Percentiles rank a stretch among this genome's conserved stretches.
Evolutionary conservation across 2,797 vertebrate species (phyloP).

Genomic region (Oreortyx pictus): DNA sequence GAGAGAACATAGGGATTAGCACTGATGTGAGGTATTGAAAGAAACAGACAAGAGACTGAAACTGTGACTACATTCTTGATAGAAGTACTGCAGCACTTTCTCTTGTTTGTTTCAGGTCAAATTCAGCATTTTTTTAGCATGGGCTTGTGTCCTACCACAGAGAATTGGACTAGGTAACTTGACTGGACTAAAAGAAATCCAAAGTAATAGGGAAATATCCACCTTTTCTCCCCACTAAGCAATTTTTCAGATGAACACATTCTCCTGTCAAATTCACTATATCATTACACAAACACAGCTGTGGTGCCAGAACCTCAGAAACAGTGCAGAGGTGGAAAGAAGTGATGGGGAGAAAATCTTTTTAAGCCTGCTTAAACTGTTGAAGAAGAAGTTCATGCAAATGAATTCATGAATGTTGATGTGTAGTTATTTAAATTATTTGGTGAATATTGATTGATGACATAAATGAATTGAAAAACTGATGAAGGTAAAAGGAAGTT

Average conservation of each 20-base stretch:
- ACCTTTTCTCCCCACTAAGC: not conserved
- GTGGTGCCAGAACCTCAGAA: not conserved
- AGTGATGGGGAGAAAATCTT: not conserved
- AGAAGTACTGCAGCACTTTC: not conserved
- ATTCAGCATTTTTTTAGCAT: not conserved
- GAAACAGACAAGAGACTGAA: not conserved
- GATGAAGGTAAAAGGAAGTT: not conserved
- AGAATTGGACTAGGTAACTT: not conserved
- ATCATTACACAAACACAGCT: not conserved
- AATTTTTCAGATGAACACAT: not conserved
- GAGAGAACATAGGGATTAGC: not conserved
- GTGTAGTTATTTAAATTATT: not conserved
- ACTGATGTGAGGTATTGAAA: not conserved
- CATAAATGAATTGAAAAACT: not conserved
- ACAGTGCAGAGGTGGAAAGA: not conserved
- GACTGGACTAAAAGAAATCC: not conserved
- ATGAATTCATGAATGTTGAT: not conserved
- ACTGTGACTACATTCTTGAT: not conserved
- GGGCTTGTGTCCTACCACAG: not conserved
- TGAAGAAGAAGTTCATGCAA: not conserved
- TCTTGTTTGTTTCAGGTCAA: not conserved
- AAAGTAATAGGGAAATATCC: not conserved
- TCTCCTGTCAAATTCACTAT: slow-evolving; percentile 1
- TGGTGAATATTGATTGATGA: not conserved
- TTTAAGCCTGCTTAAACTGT: not conserved